Conservation (phyloP, 2,888 invertebrate genomes). For the Ophion costatus region DNA sequence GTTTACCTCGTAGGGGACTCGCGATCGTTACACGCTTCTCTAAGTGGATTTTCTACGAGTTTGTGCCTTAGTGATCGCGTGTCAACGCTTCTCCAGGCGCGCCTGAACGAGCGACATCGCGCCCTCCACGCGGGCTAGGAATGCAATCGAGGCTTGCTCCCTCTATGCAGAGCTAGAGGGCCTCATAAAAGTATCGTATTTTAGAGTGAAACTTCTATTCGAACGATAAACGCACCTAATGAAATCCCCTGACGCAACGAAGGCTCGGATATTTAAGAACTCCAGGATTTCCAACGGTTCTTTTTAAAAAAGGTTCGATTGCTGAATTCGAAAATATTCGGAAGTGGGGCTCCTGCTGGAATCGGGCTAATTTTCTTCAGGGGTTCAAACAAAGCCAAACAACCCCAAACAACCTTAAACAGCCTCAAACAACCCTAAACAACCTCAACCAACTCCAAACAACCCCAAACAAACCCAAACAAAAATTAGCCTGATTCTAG, state of each 20-base stretch:
- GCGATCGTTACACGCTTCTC: conserved; percentile 65
- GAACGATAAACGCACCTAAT: conserved; percentile 8
- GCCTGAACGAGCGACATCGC: conserved; percentile 56
- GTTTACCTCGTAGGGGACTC: conserved; percentile 30
- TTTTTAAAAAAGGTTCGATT: not conserved
- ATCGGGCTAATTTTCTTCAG: no score
- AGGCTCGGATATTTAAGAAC: not conserved
- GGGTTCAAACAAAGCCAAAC: no score
- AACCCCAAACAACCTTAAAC: no score
- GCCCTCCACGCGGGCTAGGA: conserved; percentile 30
- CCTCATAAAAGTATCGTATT: conserved; percentile 54
- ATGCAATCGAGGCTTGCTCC: conserved; percentile 64
- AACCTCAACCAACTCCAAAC: no score
- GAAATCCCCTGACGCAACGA: conserved; percentile 10
- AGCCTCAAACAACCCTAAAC: no score
- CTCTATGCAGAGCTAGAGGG: conserved; percentile 48
- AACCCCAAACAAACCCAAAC: no score
- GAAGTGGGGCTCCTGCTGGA: no score
- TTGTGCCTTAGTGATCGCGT: conserved; percentile 61
- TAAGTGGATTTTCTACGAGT: conserved; percentile 66
- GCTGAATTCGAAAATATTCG: no score
- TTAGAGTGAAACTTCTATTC: conserved; percentile 54
- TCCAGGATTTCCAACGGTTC: not conserved
- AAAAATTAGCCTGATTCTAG: no score
- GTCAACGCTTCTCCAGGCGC: conserved; percentile 64